Base-by-base conservation (phyloP, 2,113 vertebrate species). In the Cinclus mexicanus region DNA sequence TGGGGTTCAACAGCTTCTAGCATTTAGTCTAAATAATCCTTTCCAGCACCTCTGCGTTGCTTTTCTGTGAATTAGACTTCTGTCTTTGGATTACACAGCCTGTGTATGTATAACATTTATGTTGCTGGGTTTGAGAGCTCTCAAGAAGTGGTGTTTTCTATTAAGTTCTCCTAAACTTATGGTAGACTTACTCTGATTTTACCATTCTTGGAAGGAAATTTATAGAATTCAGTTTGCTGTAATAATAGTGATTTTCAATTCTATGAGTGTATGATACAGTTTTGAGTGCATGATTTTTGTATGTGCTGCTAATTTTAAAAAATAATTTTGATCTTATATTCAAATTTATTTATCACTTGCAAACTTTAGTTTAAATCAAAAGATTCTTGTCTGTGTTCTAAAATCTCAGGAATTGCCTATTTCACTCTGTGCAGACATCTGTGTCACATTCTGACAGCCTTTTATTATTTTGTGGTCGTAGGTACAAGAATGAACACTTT, bases 1-100 rank as follows among this genome's bases (percentile, higher is more conserved):
- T 8, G 47, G 74, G 52, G 35, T 92, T 87, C 89, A 96, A 61
- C 61, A 85, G 47, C 60, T 95, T 84, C 91, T 52, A 87, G 60
- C 77, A 46, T 92, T 89, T 65, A 33, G 52, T 70, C 11, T 10
- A 96, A 95, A 84, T 59, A 87, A 70, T 93, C 75, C 25, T 88
- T 8, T 50, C 55, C 21, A 63, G 29, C 9, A 47, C 75, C 26
- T 92, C 64, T 64, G 7, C 37, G 5, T 56, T 95, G 50, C 46
- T 11, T 81, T 91, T 92, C 57, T 74, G 44, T 50, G 60, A 71
- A n/a, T 29, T 44, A 29, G 24, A 65, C 35, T 79, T 64, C 19
- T 71, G 56, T 52, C 4, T 88, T 67, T 80, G 49, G 9, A 41
- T 83, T 70, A 50, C 37, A 16, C 13, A 76, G 59, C 28, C 17